Evolutionary conservation across 2,113 vertebrate species (phyloP), one percentile per base, ranked within the genome.

Genomic region (Picathartes gymnocephalus): DNA sequence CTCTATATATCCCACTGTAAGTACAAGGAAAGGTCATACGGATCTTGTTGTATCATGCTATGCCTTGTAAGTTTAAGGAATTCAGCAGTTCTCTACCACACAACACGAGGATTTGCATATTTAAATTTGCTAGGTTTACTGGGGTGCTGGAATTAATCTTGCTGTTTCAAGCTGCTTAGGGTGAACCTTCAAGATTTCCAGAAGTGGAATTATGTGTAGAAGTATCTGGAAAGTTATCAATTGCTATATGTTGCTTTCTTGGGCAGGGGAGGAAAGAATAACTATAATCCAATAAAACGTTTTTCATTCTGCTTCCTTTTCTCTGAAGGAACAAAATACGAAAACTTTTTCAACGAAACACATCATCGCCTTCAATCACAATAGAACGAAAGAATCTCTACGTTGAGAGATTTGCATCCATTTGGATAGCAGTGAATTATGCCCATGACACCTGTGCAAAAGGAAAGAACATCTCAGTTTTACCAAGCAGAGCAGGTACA

Each of bases 381-480:
- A 96, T 95, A 93, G 15, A 72, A 51, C 58, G 94, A 19, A 77
- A 25, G 17, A 0, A 82, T 39, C 68, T 97, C n/a, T 95, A 50
- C 74, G 66, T 90, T 44, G 9, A 48, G 7, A 66, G 82, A 68
- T 5, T 30, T 65, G 95, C 87, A 27, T 62, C 15, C 40, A 13
- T 97, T 37, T 97, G 95, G 96, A 14, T 97, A 94, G 86, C 48
- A 45, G 94, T 83, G 30, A 95, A 76, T 61, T 97, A 96, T 0
- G 48, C 35, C 35, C 51, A 86, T 33, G 33, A 16, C 30, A 93
- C 45, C 62, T 97, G 95, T 3, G 24, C 66, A 70, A 94, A 66
- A 79, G 96, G 95, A 72, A 97, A 81, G 68, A 97, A 87, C 39
- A 95, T 97, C 61, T 95, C 97, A 9, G 16, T 97, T 37, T 58